Conservation (phyloP, 2,797 vertebrate species). For the Acestrorhynchus altus region DNA sequence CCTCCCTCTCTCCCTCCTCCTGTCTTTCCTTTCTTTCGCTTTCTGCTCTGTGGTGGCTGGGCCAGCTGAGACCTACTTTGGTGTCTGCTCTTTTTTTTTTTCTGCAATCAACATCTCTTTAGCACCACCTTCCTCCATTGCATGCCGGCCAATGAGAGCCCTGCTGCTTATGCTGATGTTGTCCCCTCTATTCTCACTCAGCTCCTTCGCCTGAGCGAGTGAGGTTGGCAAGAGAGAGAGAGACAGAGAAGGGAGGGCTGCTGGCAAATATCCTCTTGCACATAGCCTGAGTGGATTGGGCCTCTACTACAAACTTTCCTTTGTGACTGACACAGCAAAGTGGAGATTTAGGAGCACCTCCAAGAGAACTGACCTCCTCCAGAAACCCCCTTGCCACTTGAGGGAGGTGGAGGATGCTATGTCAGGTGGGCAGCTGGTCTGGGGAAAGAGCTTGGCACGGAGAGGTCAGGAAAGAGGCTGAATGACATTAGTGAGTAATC, state of each 20-base stretch:
- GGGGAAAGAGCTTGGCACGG: neutral
- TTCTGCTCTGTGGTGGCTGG: constrained; percentile 52
- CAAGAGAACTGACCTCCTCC: constrained; percentile 23
- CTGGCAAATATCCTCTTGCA: constrained; percentile 60
- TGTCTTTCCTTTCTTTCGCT: constrained; percentile 51
- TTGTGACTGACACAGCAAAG: constrained; percentile 59
- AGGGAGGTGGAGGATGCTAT: constrained; percentile 55
- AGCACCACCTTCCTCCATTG: constrained; percentile 24
- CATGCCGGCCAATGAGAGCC: constrained; percentile 46
- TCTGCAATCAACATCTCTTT: constrained; percentile 53
- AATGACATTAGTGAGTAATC: neutral
- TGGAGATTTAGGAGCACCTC: constrained; percentile 56
- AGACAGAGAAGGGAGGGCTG: constrained; percentile 52
- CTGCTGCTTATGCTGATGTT: constrained; percentile 59
- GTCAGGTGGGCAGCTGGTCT: constrained; percentile 64
- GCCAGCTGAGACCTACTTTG: constrained; percentile 72
- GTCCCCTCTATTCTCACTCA: constrained; percentile 18
- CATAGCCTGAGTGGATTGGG: constrained; percentile 52
- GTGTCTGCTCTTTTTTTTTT: constrained; percentile 53
- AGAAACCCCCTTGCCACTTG: constrained; percentile 48
- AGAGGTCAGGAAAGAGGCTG: neutral
- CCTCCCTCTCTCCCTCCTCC: constrained; percentile 21
- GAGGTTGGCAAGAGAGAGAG: constrained; percentile 59
- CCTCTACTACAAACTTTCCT: constrained; percentile 48
- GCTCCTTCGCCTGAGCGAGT: constrained; percentile 47